A percentile compares a stretch with the other conserved stretches of the same genome.
These are phyloP conservation scores for Dissostichus mawsoni DNA, from an alignment of 2,113 vertebrate species.

Conservation along the genomic window DNA sequence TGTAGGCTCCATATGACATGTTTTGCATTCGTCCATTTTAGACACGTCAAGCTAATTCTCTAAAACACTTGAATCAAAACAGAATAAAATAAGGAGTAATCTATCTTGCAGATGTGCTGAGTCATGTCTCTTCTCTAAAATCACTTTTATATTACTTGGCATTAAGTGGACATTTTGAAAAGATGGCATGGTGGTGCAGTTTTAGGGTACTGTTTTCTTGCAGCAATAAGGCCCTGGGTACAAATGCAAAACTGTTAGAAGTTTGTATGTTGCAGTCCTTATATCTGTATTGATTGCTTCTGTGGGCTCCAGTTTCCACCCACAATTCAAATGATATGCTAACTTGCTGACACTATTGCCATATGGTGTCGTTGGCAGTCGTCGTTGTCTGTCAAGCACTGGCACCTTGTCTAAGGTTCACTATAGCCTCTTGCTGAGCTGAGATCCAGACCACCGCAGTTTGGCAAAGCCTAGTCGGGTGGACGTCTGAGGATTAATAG, in stretches of 20 bases:
- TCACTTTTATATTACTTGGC: neutral
- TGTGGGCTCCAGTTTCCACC: neutral
- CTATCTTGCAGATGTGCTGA: neutral
- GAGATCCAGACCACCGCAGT: neutral
- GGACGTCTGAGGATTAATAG: too few species aligned
- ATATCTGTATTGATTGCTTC: neutral
- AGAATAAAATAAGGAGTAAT: neutral
- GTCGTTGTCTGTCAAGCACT: neutral
- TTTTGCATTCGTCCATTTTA: neutral
- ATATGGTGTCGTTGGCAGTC: too few species aligned
- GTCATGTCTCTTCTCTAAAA: neutral
- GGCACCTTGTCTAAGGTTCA: neutral
- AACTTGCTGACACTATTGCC: too few species aligned
- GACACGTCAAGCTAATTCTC: neutral
- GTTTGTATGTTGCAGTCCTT: neutral
- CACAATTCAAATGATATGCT: neutral
- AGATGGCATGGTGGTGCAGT: neutral
- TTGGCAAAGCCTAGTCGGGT: too few species aligned
- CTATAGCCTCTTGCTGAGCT: neutral
- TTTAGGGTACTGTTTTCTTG: too few species aligned
- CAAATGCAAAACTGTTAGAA: neutral
- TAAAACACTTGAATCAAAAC: neutral
- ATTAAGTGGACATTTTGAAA: too few species aligned
- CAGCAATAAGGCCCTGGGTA: neutral
- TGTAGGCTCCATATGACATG: too few species aligned